A percentile compares a stretch with the other conserved stretches of the same genome.
Evolutionary conservation across 2,113 vertebrate species (phyloP).

Genomic region (Gambusia holbrooki): DNA sequence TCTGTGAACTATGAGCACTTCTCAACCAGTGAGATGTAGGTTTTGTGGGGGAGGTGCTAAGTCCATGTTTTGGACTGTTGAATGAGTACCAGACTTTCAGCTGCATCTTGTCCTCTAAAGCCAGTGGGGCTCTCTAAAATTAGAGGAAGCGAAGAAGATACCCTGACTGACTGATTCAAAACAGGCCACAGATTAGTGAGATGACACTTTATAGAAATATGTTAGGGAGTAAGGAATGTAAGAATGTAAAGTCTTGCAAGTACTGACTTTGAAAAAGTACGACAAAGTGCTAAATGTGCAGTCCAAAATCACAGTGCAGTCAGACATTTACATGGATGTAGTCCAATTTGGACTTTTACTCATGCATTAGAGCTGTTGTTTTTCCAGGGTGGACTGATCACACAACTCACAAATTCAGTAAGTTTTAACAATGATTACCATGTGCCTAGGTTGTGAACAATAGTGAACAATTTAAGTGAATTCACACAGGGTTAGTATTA

Average conservation of each 20-base stretch:
- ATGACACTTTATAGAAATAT: background rate
- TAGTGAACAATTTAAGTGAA: background rate
- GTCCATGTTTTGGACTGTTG: slow-evolving; percentile 41
- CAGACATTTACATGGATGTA: background rate
- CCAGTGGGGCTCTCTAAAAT: slow-evolving; percentile 42
- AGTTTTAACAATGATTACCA: background rate
- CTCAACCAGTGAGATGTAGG: background rate
- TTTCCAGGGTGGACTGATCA: too few species aligned
- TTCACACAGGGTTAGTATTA: background rate
- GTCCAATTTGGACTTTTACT: background rate
- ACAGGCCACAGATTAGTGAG: slow-evolving; percentile 16
- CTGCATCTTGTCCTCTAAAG: slow-evolving; percentile 48
- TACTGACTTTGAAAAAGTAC: background rate
- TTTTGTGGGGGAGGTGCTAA: slow-evolving; percentile 21
- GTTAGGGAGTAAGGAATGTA: background rate
- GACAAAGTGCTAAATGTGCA: background rate
- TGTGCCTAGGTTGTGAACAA: too few species aligned
- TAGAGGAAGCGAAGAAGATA: slow-evolving; percentile 32
- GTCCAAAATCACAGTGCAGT: background rate
- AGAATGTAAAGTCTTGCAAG: slow-evolving; percentile 1
- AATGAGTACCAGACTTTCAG: slow-evolving; percentile 52
- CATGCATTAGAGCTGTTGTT: background rate
- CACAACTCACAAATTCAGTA: background rate
- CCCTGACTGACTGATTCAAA: slow-evolving; percentile 21
- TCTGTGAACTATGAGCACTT: slow-evolving; percentile 36